A percentile compares a stretch with the other conserved stretches of the same genome.
Conservation (phyloP, 2,888 invertebrate species). For the Chloroclystis v-ata region DNA sequence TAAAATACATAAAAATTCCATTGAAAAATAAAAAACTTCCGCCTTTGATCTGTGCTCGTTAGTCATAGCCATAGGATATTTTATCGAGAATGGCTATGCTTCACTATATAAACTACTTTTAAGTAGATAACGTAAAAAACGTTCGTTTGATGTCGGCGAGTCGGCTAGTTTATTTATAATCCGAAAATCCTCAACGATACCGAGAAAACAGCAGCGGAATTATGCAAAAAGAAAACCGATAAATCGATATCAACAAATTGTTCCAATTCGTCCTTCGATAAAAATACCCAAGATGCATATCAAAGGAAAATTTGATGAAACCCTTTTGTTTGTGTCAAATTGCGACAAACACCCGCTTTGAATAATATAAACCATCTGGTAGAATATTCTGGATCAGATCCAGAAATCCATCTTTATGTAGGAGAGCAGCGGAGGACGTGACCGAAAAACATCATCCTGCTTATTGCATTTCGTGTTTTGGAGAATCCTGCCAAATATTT, state of each 20-base stretch:
- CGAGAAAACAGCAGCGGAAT: not conserved
- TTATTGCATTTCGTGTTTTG: conserved; percentile 27
- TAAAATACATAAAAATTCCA: too few species aligned
- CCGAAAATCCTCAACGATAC: too few species aligned
- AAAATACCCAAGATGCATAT: conserved; percentile 13
- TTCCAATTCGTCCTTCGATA: conserved; percentile 8
- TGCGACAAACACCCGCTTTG: conserved; percentile 34
- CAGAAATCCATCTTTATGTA: conserved; percentile 42
- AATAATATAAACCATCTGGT: conserved; percentile 43
- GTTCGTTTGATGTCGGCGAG: too few species aligned
- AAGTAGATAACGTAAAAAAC: too few species aligned
- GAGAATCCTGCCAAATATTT: conserved; percentile 27
- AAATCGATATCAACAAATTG: conserved; percentile 5
- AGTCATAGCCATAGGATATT: too few species aligned
- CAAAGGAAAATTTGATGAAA: conserved; percentile 23
- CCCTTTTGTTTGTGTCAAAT: conserved; percentile 36
- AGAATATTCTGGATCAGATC: conserved; percentile 37
- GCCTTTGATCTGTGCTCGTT: too few species aligned
- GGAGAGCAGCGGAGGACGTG: conserved; percentile 34
- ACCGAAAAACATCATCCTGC: conserved; percentile 31
- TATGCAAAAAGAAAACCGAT: not conserved
- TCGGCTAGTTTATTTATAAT: too few species aligned
- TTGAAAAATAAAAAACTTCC: too few species aligned
- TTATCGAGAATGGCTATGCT: too few species aligned
- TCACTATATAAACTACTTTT: too few species aligned